A percentile compares a stretch with the other conserved stretches of the same genome.
Evolutionary conservation across 2,797 vertebrate genomes (phyloP).

Genomic region (Mionectes olivaceus): DNA sequence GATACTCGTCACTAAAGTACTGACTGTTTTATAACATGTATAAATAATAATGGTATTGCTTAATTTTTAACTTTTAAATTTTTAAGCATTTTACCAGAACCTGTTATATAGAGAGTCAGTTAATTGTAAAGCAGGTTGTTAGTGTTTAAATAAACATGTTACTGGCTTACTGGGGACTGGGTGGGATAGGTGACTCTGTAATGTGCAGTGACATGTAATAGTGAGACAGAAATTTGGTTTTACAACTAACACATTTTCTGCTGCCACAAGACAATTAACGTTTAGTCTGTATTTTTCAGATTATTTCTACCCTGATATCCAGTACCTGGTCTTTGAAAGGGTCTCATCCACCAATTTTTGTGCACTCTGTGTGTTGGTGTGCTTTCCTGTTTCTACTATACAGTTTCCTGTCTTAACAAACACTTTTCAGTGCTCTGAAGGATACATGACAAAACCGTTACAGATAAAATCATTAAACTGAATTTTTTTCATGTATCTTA

Average conservation of each 20-base stretch:
- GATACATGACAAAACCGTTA: background rate
- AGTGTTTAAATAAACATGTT: constrained; percentile 28
- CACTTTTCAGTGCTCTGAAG: constrained; percentile 19
- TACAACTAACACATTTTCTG: background rate
- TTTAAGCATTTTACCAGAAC: constrained; percentile 6
- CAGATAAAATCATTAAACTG: background rate
- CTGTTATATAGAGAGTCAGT: background rate
- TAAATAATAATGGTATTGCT: background rate
- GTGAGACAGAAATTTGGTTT: background rate
- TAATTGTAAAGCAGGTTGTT: constrained; percentile 8
- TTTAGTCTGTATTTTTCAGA: constrained; percentile 41
- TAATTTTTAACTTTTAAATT: constrained; percentile 30
- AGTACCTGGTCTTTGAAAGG: constrained; percentile 14
- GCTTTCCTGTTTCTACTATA: constrained; percentile 34
- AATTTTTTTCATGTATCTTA: background rate
- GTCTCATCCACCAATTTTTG: background rate
- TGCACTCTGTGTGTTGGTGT: constrained; percentile 21
- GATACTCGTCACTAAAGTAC: constrained; percentile 45
- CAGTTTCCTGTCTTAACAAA: constrained; percentile 34
- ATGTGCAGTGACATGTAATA: background rate
- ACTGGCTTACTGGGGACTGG: background rate
- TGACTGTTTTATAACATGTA: background rate
- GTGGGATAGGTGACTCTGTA: background rate
- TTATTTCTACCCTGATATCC: background rate
- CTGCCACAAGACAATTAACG: background rate